Evolutionary conservation across 2,888 invertebrate genomes (phyloP), one percentile per base, ranked within the genome.

Genomic region (Caenorhabditis sinica): DNA sequence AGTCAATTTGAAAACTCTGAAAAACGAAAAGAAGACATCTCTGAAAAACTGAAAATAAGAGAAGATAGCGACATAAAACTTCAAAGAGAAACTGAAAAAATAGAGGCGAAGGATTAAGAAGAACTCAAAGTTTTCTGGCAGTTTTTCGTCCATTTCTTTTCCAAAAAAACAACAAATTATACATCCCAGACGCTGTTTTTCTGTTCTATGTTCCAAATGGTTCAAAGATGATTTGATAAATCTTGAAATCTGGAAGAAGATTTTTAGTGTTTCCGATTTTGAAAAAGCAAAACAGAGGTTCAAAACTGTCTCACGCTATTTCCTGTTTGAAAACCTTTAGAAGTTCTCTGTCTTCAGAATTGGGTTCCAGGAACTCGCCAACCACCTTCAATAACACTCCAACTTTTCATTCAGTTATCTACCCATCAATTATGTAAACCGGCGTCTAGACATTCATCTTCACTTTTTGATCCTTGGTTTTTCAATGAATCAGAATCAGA

Each of bases 191-290:
- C 45, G 40, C 17, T 23, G 40, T 45, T 11, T 43, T 49, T n/a
- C 13, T 40, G 36, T 61, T 45, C 20, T 25, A 49, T n/a, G 45
- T 65, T 63, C 43, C 20, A 40, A 13, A 40, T 11, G 25, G 65
- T 9, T 45, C 45, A 43, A 28, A 65, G 65, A 65, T 65, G 17
- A 65, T 65, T 30, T n/a, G 30, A 65, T 65, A 28, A 49, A 43
- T 43, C n/a, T 25, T 1, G 20, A 28, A 45, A 49, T 65, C 20
- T 63, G 43, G 8, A 45, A 63, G 15, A 5, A n/a, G 8, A 25
- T 40, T 23, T 3, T 23, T 6, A 53, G 53, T 11, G 11, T 53
- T 33, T 8, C 33, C 8, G 5, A 8, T 33, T 33, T 4, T 4
- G 33, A 33, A 33, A 33, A 33, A 36, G 33, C 4, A 36, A 36